Evolutionary conservation across 2,888 invertebrate species (phyloP).

Genomic region (Gymnoscelis rufifasciata): DNA sequence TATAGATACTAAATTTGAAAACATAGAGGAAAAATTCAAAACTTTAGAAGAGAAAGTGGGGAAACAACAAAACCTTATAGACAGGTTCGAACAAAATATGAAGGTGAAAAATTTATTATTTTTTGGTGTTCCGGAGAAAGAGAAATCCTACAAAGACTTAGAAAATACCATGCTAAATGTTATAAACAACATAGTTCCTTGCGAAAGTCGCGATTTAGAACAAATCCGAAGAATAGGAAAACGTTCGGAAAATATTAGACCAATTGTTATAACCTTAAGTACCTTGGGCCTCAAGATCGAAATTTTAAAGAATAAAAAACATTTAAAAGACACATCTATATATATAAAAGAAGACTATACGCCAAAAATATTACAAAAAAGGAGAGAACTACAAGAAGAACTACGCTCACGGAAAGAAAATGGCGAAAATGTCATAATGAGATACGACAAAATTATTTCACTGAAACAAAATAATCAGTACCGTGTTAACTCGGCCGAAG

Average conservation of each 20-base stretch:
- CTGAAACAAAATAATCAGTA: not conserved
- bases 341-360: conserved; percentile 1
- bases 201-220: not conserved
- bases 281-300: not conserved
- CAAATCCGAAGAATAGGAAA: not conserved
- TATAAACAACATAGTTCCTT: not conserved
- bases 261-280: not conserved
- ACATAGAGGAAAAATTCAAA: not conserved
- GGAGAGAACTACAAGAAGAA: not conserved
- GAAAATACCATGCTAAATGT: not conserved
- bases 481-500: not conserved
- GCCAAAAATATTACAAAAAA: conserved; percentile 1
- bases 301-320: not conserved
- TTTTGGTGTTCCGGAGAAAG: not conserved
- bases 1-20: not conserved
- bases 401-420: not conserved
- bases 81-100: not conserved
- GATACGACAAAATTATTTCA: not conserved
- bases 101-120: not conserved
- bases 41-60: not conserved
- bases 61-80: not conserved
- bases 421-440: not conserved
- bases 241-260: not conserved
- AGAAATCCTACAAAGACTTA: not conserved
- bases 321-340: not conserved